Evolutionary conservation across 2,888 invertebrate genomes (phyloP), one percentile per base, ranked within the genome.

Genomic region (Apomyelois bistriatella): DNA sequence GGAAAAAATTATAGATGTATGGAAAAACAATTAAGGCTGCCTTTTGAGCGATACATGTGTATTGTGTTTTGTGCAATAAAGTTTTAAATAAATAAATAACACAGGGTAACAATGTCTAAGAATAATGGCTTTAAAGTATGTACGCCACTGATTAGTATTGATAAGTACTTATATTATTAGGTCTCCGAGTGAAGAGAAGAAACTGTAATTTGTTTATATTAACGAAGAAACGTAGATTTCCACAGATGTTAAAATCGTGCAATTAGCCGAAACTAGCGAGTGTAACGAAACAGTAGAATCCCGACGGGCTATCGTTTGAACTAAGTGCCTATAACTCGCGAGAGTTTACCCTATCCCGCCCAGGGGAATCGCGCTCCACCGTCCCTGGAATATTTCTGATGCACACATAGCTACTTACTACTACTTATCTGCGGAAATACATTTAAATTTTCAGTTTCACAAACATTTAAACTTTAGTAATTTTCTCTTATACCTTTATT

Each of bases 271-370:
- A 69, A 74, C 70, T 70, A 76, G 72, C 66, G 71, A 72, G 66
- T 78, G 76, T 75, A 78, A 76, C 77, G 77, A 77, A 81, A 82
- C 74, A 76, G 68, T 65, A 53, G 64, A 68, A 67, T 78, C 84
- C 76, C 81, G 64, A 53, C 70, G 77, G 84, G 81, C 81, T 72
- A 86, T 85, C 83, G 80, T 79, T 86, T 85, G 84, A 84, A 82
- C 79, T 82, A 85, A 86, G 85, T 84, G 84, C 76, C 85, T 80
- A 85, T 87, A 87, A 87, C 86, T 86, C 80, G 85, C 79, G 72
- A 71, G 85, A 85, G 80, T 84, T 85, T 79, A 77, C 79, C 84
- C 82, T 80, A 77, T 66, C 65, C 65, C 56, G 71, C 85, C 79
- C 74, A 57, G 55, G 85, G 85, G 83, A 82, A 74, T 78, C 74